These are phyloP conservation scores for Patella vulgata DNA, from an alignment of 1,140 invertebrate genomes.

Conservation along the genomic window DNA sequence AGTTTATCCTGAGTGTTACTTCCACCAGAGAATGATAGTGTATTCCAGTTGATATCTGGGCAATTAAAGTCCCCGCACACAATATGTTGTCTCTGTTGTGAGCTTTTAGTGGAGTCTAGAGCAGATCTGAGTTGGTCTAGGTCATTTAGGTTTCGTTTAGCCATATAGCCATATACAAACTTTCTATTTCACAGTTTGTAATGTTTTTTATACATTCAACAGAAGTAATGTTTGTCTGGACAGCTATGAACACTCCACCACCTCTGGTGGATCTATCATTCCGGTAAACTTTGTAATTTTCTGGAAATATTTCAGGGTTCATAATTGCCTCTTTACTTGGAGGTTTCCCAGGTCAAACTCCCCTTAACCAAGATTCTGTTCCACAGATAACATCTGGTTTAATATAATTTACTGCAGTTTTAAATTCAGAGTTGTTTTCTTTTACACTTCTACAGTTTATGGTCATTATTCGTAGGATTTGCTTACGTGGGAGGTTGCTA, in stretches of 20 bases:
- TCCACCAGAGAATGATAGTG: not conserved
- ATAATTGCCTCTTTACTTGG: constrained; percentile 13
- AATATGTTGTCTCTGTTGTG: not conserved
- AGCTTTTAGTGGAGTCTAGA: not conserved
- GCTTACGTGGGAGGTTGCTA: constrained; percentile 1
- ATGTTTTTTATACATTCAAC: constrained; percentile 13
- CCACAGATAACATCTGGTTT: constrained; percentile 36
- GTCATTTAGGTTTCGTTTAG: constrained; percentile 4
- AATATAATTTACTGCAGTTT: constrained; percentile 19
- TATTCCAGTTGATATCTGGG: constrained; percentile 3
- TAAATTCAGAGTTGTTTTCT: constrained; percentile 27
- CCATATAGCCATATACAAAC: constrained; percentile 12
- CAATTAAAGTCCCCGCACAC: constrained; percentile 1
- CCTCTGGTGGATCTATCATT: constrained; percentile 22
- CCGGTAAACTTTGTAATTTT: constrained; percentile 16
- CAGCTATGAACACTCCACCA: constrained; percentile 25
- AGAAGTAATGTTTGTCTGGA: constrained; percentile 16
- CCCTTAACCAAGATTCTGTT: constrained; percentile 35
- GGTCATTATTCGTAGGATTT: constrained; percentile 18
- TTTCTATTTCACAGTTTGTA: constrained; percentile 18
- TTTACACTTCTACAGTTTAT: constrained; percentile 28
- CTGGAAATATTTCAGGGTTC: constrained; percentile 30
- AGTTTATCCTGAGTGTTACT: constrained; percentile 1
- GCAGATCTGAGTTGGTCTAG: not conserved
- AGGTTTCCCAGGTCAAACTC: constrained; percentile 20